Evolutionary conservation across 2,888 invertebrate genomes (phyloP).

Genomic region (Cataglyphis altisquamis): DNA sequence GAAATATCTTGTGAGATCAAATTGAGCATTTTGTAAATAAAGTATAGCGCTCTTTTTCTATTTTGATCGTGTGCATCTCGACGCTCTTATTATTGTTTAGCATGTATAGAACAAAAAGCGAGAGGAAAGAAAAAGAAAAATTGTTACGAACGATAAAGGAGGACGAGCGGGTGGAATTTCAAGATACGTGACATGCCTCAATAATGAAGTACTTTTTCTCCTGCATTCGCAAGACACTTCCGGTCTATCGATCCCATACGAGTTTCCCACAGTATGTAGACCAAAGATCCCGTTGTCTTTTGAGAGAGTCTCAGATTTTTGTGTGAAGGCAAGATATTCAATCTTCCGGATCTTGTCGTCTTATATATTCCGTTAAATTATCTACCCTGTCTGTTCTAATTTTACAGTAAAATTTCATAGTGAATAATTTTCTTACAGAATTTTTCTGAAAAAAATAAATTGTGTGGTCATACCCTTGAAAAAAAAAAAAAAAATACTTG

Average conservation of each 20-base stretch:
- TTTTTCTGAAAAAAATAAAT: background rate
- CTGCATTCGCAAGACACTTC: constrained; percentile 50
- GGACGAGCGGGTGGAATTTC: constrained; percentile 33
- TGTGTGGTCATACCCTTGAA: background rate
- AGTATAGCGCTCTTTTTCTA: constrained; percentile 1
- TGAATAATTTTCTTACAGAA: constrained; percentile 17
- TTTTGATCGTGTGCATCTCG: constrained; percentile 14
- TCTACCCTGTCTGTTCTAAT: background rate
- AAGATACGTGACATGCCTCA: constrained; percentile 56
- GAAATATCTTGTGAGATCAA: background rate
- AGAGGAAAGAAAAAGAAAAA: constrained; percentile 33
- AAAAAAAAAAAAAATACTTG: background rate
- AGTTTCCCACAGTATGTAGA: constrained; percentile 5
- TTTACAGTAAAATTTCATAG: constrained; percentile 6
- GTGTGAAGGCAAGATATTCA: constrained; percentile 2
- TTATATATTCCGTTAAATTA: background rate
- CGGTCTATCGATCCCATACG: constrained; percentile 20
- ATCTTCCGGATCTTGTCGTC: background rate
- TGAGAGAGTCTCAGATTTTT: constrained; percentile 16
- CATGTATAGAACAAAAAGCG: constrained; percentile 18
- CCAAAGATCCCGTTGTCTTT: constrained; percentile 26
- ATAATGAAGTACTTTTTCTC: constrained; percentile 42
- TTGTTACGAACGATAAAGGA: constrained; percentile 11
- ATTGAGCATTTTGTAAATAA: background rate
- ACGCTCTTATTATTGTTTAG: constrained; percentile 25